Evolutionary conservation across 2,113 vertebrate species (phyloP).

Genomic region (Muntiacus reevesi): DNA sequence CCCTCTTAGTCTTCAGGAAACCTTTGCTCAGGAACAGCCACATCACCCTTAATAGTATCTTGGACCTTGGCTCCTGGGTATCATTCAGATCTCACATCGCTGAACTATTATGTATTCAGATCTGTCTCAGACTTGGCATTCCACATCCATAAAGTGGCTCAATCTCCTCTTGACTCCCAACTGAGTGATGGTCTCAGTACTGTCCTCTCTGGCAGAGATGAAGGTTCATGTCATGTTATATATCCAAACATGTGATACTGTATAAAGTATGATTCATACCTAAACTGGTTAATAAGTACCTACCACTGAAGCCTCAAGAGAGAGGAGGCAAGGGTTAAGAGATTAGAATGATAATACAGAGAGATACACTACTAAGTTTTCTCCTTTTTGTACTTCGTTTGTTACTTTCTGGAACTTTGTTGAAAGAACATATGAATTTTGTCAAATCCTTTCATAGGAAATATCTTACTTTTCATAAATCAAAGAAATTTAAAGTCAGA

Average conservation of each 20-base stretch:
- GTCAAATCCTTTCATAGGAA: not conserved
- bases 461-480: not conserved
- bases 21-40: slow-evolving; percentile 42
- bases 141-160: not conserved
- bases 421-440: not conserved
- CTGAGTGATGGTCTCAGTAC: not conserved
- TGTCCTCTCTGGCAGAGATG: not conserved
- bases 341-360: not conserved
- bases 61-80: slow-evolving; percentile 14
- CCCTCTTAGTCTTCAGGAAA: not conserved
- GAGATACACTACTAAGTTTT: not conserved
- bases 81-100: not conserved
- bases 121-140: not conserved
- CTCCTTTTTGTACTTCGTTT: not conserved
- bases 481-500: not conserved
- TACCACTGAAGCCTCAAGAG: not conserved
- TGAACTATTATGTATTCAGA: not conserved
- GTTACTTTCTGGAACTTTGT: not conserved
- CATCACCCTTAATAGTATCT: not conserved
- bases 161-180: not conserved
- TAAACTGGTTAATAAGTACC: not conserved
- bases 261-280: not conserved
- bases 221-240: not conserved
- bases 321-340: not conserved
- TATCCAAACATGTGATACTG: not conserved